Conservation (phyloP, 2,888 invertebrate species). For the Andrena fulva region DNA sequence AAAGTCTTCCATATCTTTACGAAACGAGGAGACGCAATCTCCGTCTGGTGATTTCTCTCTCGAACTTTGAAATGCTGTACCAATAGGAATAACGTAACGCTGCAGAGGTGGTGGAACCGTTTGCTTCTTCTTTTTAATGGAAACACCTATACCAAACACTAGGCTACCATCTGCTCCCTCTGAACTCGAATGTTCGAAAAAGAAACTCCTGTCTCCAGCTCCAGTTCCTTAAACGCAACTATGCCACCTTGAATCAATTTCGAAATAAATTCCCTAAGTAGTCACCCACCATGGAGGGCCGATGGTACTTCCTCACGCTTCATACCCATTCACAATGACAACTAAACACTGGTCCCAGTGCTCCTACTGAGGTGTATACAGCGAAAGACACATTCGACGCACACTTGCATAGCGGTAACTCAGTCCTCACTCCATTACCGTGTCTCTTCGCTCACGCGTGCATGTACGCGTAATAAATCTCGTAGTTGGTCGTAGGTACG, state of each 20-base stretch:
- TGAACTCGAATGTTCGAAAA: no score
- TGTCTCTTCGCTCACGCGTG: slow-evolving; percentile 13
- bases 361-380: not conserved
- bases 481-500: slow-evolving; percentile 38
- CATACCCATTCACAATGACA: no score
- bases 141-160: no score
- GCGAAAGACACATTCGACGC: not conserved
- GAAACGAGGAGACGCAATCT: not conserved
- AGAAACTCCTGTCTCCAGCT: no score
- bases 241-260: no score
- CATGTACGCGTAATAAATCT: slow-evolving; percentile 38
- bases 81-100: not conserved
- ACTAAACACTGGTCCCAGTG: not conserved
- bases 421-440: slow-evolving; percentile 2
- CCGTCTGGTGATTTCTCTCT: not conserved
- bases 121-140: not conserved
- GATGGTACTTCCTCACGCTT: no score
- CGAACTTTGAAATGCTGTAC: not conserved
- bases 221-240: no score
- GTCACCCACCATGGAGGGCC: no score
- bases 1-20: slow-evolving; percentile 8
- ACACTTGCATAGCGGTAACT: slow-evolving; percentile 15
- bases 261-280: no score
- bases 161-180: no score
- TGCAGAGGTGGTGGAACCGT: not conserved